These are phyloP conservation scores for Drosophila peninsularis DNA, from an alignment of 2,888 invertebrate genomes.

Conservation along the genomic window DNA sequence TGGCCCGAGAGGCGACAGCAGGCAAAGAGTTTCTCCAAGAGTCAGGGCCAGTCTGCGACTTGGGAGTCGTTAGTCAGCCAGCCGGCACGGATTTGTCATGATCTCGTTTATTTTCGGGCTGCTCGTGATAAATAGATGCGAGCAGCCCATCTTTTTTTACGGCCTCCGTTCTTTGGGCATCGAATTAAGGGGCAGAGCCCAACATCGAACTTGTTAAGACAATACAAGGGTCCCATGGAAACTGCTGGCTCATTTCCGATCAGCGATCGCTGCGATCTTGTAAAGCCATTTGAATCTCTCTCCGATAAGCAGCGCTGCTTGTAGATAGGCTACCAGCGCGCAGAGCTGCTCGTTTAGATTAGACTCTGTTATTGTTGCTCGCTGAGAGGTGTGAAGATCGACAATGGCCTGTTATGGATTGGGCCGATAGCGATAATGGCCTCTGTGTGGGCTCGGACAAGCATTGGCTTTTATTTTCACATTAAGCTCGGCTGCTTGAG, in stretches of 20 bases:
- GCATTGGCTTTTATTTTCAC: slow-evolving; percentile 37
- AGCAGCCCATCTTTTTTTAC: slow-evolving; percentile 49
- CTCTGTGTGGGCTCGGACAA: slow-evolving; percentile 21
- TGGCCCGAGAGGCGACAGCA: slow-evolving; percentile 19
- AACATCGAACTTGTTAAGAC: slow-evolving; percentile 60
- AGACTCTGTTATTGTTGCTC: slow-evolving; percentile 14
- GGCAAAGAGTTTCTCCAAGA: slow-evolving; percentile 45
- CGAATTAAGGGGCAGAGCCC: slow-evolving; percentile 54
- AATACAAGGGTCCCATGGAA: slow-evolving; percentile 46
- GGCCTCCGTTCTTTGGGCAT: slow-evolving; percentile 47
- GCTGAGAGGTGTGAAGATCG: slow-evolving; percentile 61
- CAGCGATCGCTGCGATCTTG: slow-evolving; percentile 51
- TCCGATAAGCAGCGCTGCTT: slow-evolving; percentile 45
- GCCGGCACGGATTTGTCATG: slow-evolving; percentile 72
- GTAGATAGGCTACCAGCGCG: slow-evolving; percentile 55
- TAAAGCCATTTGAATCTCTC: slow-evolving; percentile 40
- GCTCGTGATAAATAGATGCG: slow-evolving; percentile 65
- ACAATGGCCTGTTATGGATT: slow-evolving; percentile 6
- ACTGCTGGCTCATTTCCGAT: slow-evolving; percentile 70
- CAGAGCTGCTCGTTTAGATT: slow-evolving; percentile 1
- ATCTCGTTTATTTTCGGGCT: slow-evolving; percentile 68
- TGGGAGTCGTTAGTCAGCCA: slow-evolving; percentile 45
- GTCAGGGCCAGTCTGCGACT: slow-evolving; percentile 36
- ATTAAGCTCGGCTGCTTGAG: slow-evolving; percentile 10
- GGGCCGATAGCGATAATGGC: slow-evolving; percentile 8